These are phyloP conservation scores for Carcinoscorpius rotundicauda DNA, from an alignment of 1,140 invertebrate genomes.

Conservation along the genomic window DNA sequence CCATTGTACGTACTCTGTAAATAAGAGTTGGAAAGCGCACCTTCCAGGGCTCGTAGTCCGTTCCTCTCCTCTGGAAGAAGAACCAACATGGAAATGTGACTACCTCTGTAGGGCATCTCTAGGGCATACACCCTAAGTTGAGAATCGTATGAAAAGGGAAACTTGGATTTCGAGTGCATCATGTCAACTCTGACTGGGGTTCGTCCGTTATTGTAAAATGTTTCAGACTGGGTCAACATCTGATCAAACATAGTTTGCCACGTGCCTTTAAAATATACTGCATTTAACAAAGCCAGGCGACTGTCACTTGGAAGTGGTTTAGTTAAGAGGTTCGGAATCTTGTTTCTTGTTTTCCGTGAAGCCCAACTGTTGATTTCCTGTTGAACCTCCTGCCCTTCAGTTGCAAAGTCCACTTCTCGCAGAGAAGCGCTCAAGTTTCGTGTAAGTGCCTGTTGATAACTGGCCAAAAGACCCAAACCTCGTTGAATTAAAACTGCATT, in stretches of 20 bases:
- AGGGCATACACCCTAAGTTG: too few relatives aligned
- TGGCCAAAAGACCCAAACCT: too few relatives aligned
- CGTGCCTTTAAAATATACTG: constrained; percentile 70
- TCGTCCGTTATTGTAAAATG: constrained; percentile 9
- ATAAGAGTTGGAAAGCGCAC: not conserved
- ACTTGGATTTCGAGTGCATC: too few relatives aligned
- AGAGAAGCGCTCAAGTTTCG: too few relatives aligned
- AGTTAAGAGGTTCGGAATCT: constrained; percentile 51
- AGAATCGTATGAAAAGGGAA: too few relatives aligned
- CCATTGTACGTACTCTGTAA: too few relatives aligned
- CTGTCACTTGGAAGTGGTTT: constrained; percentile 38
- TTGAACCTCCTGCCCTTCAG: too few relatives aligned
- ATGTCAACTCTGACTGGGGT: not conserved
- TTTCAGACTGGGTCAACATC: constrained; percentile 35
- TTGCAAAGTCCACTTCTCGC: too few relatives aligned
- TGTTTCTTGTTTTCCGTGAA: constrained; percentile 52
- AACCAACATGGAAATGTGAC: constrained; percentile 1
- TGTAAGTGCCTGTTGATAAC: too few relatives aligned
- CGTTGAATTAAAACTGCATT: too few relatives aligned
- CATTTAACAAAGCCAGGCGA: constrained; percentile 59
- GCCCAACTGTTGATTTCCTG: constrained; percentile 60
- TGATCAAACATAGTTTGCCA: constrained; percentile 59
- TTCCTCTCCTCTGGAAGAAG: not conserved
- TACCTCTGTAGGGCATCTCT: constrained; percentile 1
- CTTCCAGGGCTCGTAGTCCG: not conserved